These are phyloP conservation scores for Verasper variegatus DNA, from an alignment of 2,113 vertebrate species.

Conservation along the genomic window DNA sequence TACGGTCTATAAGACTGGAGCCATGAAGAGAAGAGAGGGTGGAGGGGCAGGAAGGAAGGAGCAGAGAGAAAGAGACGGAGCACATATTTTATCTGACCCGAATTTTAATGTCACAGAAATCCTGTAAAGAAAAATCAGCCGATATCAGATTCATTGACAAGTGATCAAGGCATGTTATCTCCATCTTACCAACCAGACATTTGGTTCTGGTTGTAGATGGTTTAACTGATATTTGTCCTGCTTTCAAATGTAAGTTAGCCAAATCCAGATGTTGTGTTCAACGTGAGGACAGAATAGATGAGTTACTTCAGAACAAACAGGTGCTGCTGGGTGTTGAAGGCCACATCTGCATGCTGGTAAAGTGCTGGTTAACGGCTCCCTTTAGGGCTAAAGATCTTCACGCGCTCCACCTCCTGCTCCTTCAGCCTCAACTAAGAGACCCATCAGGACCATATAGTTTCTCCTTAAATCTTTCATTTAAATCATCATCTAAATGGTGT, in stretches of 20 bases:
- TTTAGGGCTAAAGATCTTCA: too few relatives aligned
- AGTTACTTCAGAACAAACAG: background rate
- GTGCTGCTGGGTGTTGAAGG: background rate
- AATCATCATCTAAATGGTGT: too few relatives aligned
- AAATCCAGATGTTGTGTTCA: background rate
- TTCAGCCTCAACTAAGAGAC: too few relatives aligned
- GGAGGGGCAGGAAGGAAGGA: background rate
- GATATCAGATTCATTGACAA: background rate
- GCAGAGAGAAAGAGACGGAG: background rate
- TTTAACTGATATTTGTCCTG: background rate
- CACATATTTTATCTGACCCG: background rate
- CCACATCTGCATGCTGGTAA: background rate
- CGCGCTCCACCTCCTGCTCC: too few relatives aligned
- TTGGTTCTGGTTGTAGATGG: background rate
- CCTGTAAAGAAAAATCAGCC: background rate
- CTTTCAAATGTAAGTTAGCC: background rate
- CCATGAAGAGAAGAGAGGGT: constrained; percentile 5
- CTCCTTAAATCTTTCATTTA: too few relatives aligned
- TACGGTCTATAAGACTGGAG: constrained; percentile 92
- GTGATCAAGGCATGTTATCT: background rate
- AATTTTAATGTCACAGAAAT: background rate
- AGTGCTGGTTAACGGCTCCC: too few relatives aligned
- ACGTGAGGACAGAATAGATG: background rate
- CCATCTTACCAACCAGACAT: too few relatives aligned
- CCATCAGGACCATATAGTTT: too few relatives aligned